These are phyloP conservation scores for Pyrocephalus nanus DNA, from an alignment of 2,797 vertebrate genomes.

Conservation along the genomic window DNA sequence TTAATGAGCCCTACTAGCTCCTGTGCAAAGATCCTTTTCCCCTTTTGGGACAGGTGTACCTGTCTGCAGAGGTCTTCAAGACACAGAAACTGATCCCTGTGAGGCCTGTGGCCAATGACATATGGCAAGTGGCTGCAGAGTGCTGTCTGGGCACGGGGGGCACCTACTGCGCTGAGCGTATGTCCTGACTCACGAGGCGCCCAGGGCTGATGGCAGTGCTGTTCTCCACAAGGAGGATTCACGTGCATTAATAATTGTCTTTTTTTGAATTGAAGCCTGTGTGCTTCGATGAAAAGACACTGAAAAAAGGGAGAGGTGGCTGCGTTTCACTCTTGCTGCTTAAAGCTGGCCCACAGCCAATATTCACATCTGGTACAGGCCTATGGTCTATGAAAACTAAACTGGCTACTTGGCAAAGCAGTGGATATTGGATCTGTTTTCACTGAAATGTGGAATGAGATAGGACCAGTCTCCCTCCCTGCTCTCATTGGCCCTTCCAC, in stretches of 20 bases:
- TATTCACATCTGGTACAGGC: conserved; percentile 56
- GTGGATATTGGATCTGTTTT: conserved; percentile 55
- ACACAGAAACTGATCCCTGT: neutral
- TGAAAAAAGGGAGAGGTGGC: conserved; percentile 15
- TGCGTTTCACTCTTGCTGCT: neutral
- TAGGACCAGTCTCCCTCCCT: neutral
- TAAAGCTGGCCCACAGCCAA: conserved; percentile 24
- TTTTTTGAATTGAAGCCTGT: neutral
- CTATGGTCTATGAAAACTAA: conserved; percentile 36
- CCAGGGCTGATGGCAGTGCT: neutral
- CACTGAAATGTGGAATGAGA: conserved; percentile 53
- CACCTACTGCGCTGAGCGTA: neutral
- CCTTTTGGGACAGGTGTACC: neutral
- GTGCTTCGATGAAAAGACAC: conserved; percentile 5
- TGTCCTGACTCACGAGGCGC: neutral
- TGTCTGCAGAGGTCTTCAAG: neutral
- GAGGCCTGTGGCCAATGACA: neutral
- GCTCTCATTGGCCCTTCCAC: conserved; percentile 17
- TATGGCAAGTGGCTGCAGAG: conserved; percentile 11
- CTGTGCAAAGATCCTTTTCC: neutral
- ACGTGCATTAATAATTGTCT: neutral
- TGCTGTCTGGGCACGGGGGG: neutral
- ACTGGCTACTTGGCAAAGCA: conserved; percentile 51
- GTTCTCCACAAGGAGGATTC: neutral
- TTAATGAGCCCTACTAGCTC: neutral